These are phyloP conservation scores for Rhea pennata DNA, from an alignment of 2,113 vertebrate genomes.

Conservation along the genomic window DNA sequence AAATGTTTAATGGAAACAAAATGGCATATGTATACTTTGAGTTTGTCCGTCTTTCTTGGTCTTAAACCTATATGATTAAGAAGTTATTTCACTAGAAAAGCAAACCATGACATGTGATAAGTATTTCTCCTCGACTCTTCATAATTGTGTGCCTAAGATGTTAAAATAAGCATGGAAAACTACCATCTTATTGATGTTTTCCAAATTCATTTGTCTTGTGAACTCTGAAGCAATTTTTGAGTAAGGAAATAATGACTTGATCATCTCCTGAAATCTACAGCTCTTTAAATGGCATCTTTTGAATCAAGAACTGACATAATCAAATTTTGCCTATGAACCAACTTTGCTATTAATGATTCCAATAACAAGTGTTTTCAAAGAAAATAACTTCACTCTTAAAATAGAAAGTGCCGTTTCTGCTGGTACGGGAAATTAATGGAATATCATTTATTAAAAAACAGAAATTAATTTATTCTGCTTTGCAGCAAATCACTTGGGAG, in stretches of 20 bases:
- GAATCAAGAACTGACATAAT: not conserved
- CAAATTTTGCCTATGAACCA: not conserved
- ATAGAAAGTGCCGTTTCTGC: not conserved
- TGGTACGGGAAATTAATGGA: conserved; percentile 15
- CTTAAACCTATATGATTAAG: not conserved
- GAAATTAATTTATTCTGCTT: conserved; percentile 34
- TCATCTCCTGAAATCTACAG: not conserved
- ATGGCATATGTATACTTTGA: not conserved
- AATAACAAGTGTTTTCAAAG: not conserved
- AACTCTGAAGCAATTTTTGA: not conserved
- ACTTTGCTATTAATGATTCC: not conserved
- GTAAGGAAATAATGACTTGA: not conserved
- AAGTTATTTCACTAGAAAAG: not conserved
- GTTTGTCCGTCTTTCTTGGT: not conserved
- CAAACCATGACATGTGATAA: not conserved
- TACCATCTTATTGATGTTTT: not conserved
- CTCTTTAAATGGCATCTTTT: not conserved
- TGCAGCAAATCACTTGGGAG: conserved; percentile 32
- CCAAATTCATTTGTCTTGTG: not conserved
- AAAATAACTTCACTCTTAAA: not conserved
- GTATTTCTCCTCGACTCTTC: not conserved
- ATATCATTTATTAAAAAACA: conserved; percentile 28
- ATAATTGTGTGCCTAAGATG: not conserved
- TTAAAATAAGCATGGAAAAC: not conserved
- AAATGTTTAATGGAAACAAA: not conserved